Evolutionary conservation across 2,113 vertebrate genomes (phyloP), one percentile per base, ranked within the genome.

Genomic region (Sinocyclocheilus anophthalmus): DNA sequence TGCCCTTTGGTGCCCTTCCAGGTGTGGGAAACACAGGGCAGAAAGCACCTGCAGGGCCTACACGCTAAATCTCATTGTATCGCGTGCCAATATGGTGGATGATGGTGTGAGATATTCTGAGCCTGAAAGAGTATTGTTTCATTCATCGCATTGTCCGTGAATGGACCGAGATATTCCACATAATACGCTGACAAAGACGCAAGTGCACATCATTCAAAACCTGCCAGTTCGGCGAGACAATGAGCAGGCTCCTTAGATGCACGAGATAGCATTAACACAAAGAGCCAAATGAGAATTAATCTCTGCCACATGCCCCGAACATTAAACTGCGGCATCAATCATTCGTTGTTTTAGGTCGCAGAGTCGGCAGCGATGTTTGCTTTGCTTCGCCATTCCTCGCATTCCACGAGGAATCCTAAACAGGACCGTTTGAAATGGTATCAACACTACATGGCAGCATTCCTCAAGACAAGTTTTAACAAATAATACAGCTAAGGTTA

Each of bases 1-100:
- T 93, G 92, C 93, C 92, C 92, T 91, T 91, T 91, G 89, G 91
- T 93, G 92, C 92, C 91, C 92, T 91, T 90, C 89, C 86, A 90
- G 88, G 91, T 95, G 94, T 94, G 93, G 92, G 93, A 94, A 94
- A 88, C 89, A 89, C 48, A 86, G 84, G 42, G 88, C 88, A 88
- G 85, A 88, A 90, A 93, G 87, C 92, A 94, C 93, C 93, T 94
- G 94, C 92, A 92, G 91, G 89, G 84, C 89, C 90, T 89, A 87
- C 85, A 90, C 90, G 85, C 87, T 50, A 67, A 73, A 88, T 90
- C 89, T 92, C 82, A 90, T 89, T 91, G 90, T 92, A 92, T 93
- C 73, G 91, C 89, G 88, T 94, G 92, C 91, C 91, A 93, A 88
- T 70, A 86, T 83, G 78, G 33, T 65, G 88, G 88, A 90, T 33